Evolutionary conservation across 2,888 invertebrate genomes (phyloP).

Genomic region (Ctena decussata): DNA sequence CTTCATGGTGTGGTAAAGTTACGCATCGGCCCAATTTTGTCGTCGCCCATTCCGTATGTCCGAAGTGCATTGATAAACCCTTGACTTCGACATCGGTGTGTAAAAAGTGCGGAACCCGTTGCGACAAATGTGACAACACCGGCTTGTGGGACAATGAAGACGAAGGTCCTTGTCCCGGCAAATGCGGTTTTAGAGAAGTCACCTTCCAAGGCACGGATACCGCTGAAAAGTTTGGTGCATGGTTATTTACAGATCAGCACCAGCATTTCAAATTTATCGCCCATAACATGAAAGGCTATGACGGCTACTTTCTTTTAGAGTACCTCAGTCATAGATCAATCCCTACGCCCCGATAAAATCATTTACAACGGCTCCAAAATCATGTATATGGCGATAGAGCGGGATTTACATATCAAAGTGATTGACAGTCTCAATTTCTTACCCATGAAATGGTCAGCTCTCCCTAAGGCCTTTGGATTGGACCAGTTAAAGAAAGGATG

Average conservation of each 20-base stretch:
- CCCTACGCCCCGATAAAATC: background rate
- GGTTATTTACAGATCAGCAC: constrained; percentile 34
- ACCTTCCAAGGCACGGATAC: constrained; percentile 37
- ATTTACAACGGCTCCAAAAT: constrained; percentile 42
- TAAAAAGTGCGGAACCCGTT: background rate
- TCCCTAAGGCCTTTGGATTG: constrained; percentile 39
- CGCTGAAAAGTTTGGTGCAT: constrained; percentile 24
- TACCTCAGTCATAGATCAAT: constrained; percentile 9
- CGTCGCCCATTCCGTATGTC: constrained; percentile 3
- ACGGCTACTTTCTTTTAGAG: constrained; percentile 43
- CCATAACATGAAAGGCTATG: constrained; percentile 43
- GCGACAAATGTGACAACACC: background rate
- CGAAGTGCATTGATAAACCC: background rate
- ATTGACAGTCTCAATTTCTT: constrained; percentile 32
- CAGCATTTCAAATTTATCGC: constrained; percentile 25
- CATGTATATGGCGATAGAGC: constrained; percentile 46
- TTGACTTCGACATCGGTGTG: constrained; percentile 10
- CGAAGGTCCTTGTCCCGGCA: constrained; percentile 34
- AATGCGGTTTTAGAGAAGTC: constrained; percentile 46
- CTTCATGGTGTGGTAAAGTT: background rate
- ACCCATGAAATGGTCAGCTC: background rate
- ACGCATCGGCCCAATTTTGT: constrained; percentile 12
- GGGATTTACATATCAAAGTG: constrained; percentile 29
- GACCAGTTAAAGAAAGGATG: constrained; percentile 41
- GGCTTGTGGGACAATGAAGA: constrained; percentile 6